Evolutionary conservation across 2,888 invertebrate genomes (phyloP), one percentile per base, ranked within the genome.

Genomic region (Rapana venosa): DNA sequence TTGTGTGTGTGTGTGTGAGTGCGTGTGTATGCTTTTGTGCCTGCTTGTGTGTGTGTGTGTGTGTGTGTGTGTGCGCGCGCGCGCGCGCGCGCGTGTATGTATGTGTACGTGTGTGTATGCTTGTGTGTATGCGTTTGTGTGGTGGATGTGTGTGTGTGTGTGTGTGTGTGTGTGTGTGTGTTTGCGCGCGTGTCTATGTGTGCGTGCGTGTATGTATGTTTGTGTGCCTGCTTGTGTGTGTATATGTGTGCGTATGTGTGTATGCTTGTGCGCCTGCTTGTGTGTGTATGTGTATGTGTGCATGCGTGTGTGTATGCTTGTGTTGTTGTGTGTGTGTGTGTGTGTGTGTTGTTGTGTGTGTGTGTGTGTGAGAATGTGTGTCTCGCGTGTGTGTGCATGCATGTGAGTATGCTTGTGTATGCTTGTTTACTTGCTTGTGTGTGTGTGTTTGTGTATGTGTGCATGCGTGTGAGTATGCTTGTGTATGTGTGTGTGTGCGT

Each of bases 21-120:
- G n/a, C n/a, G n/a, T n/a, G n/a, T n/a, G n/a, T n/a, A n/a, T n/a
- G n/a, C n/a, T n/a, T n/a, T n/a, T n/a, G n/a, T n/a, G n/a, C n/a
- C n/a, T n/a, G 11, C 30, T 5, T 8, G 32, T 79, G 30, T 79
- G 32, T 79, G 79, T 32, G 79, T 79, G 79, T 79, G 79, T 79
- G 79, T 79, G 79, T 79, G 79, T 79, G 79, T 79, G 79, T 79
- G 79, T 79, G 79, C 32, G 79, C 32, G 79, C 32, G 30, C 32
- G 32, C 32, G 81, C 17, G 81, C 17, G 81, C 11, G 79, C 6
- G 81, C 17, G 81, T 81, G 81, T 81, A 35, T 81, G 35, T 35
- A 2, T 81, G 81, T 32, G 81, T 35, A 22, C 26, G 6, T 66
- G 66, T 13, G 1, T 22, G 26, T 66, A 66, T 2, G 66, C 2